Percentiles rank a stretch among this genome's conserved stretches.
Conservation (phyloP, 1,140 invertebrate species). For the Cotesia glomerata region DNA sequence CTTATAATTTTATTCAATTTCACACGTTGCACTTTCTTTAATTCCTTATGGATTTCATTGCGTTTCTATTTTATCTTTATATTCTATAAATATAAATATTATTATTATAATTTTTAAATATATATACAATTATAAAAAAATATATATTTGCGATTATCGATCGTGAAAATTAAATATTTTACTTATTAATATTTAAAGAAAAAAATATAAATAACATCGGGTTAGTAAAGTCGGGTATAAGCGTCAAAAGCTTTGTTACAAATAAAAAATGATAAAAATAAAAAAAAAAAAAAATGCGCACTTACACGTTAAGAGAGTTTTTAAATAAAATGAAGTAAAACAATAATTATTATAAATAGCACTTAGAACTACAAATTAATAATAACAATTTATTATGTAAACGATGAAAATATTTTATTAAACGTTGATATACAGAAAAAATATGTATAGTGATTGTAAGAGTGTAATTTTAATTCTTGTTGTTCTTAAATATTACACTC, state of each 20-base stretch:
- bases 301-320: neutral
- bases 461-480: slow-evolving; percentile 13
- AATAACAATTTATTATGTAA: slow-evolving; percentile 39
- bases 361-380: slow-evolving; percentile 3
- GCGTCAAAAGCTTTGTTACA: slow-evolving; percentile 38
- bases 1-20: slow-evolving; percentile 15
- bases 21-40: neutral
- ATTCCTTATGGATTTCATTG: too few species aligned
- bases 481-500: neutral
- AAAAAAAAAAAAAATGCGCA: slow-evolving; percentile 25
- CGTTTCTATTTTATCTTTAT: slow-evolving; percentile 14
- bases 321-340: neutral
- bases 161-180: slow-evolving; percentile 48
- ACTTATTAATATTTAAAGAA: slow-evolving; percentile 44
- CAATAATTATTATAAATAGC: slow-evolving; percentile 3
- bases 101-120: slow-evolving; percentile 35
- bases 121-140: slow-evolving; percentile 31
- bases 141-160: slow-evolving; percentile 36
- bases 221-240: slow-evolving; percentile 43
- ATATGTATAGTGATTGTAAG: slow-evolving; percentile 36
- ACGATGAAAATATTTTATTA: slow-evolving; percentile 52
- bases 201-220: slow-evolving; percentile 44
- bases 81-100: slow-evolving; percentile 44
- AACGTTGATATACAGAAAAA: slow-evolving; percentile 43
- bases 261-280: slow-evolving; percentile 13